Percentiles rank a stretch among this genome's conserved stretches.
Conservation (phyloP, 2,797 vertebrate species). For the Tolypeutes matacus region DNA sequence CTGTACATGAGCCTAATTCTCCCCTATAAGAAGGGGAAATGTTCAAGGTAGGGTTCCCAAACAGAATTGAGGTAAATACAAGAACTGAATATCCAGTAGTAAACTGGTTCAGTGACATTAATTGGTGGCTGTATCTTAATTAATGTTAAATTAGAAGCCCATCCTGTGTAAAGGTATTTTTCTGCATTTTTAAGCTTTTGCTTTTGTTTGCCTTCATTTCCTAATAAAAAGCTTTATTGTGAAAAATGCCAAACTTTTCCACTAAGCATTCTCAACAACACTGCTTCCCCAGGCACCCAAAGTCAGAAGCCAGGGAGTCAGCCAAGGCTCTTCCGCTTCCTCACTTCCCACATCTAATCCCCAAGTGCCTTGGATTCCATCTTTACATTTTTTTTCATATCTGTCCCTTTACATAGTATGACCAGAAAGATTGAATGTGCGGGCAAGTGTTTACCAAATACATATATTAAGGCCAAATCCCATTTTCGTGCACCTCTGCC, state of each 20-base stretch:
- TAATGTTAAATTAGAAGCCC: background rate
- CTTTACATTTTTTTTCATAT: background rate
- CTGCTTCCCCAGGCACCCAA: background rate
- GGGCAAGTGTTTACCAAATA: background rate
- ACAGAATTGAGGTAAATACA: background rate
- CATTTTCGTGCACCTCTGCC: background rate
- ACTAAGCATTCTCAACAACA: background rate
- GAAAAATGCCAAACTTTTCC: background rate
- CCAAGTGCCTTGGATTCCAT: background rate
- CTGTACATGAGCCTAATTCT: background rate
- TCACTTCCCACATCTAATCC: background rate
- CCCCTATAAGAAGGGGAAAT: background rate
- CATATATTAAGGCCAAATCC: background rate
- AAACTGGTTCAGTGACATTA: background rate
- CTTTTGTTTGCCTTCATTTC: background rate
- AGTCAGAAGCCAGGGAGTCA: background rate
- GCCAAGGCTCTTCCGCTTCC: background rate
- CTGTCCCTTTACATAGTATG: background rate
- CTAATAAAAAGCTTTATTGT: slow-evolving; percentile 48
- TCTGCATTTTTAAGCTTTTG: background rate
- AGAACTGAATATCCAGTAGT: background rate
- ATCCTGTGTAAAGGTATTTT: background rate
- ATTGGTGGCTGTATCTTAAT: background rate
- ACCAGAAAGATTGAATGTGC: background rate
- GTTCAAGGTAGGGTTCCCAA: background rate